Evolutionary conservation across 2,797 vertebrate species (phyloP).

Genomic region (Myotis vivesi): DNA sequence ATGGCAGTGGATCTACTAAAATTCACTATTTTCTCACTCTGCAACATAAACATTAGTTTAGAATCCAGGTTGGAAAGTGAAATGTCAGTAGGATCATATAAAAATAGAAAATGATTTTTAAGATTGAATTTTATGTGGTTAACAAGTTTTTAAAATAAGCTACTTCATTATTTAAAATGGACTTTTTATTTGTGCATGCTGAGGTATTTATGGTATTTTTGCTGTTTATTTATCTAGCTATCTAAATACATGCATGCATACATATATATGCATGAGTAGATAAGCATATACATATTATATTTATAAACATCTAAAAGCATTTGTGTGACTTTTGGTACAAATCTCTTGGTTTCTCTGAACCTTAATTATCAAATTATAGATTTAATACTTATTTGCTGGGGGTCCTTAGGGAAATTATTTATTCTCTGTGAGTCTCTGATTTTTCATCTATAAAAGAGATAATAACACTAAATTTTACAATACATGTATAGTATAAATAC

Average conservation of each 20-base stretch:
- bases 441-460: background rate
- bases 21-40: background rate
- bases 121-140: background rate
- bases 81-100: background rate
- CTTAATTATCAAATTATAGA: background rate
- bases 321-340: background rate
- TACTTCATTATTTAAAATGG: background rate
- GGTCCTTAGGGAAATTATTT: background rate
- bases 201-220: background rate
- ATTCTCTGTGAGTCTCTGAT: background rate
- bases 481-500: background rate
- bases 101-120: constrained; percentile 15
- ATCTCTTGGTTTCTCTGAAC: background rate
- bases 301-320: background rate
- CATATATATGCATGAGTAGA: background rate
- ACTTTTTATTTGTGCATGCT: background rate
- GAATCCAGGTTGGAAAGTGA: background rate
- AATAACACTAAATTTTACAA: background rate
- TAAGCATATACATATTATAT: background rate
- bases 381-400: background rate
- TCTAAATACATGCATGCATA: background rate
- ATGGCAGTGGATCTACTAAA: background rate
- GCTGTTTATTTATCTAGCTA: background rate
- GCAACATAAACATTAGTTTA: background rate
- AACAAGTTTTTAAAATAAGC: background rate